Evolutionary conservation across 1,140 invertebrate species (phyloP).

Genomic region (Hylaeus volcanicus): DNA sequence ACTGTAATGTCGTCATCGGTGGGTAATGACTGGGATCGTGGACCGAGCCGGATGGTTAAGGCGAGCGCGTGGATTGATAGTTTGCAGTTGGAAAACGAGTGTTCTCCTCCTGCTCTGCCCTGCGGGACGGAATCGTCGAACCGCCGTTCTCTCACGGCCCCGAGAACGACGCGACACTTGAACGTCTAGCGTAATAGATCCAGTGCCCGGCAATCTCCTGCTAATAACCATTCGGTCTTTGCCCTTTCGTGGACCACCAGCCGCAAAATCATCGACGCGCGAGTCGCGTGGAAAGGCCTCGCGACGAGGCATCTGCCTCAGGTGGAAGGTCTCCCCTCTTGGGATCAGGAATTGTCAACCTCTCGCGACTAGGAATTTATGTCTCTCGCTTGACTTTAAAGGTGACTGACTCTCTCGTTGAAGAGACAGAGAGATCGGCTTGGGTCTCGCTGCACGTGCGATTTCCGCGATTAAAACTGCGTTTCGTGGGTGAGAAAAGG

Average conservation of each 20-base stretch:
- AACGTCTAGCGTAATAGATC: slow-evolving; percentile 9
- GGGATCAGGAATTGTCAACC: neutral
- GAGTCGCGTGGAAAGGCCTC: neutral
- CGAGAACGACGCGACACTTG: slow-evolving; percentile 25
- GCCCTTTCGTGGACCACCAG: slow-evolving; percentile 14
- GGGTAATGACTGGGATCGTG: slow-evolving; percentile 36
- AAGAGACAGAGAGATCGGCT: neutral
- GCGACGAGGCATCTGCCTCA: neutral
- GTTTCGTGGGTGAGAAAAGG: neutral
- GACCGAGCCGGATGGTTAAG: neutral
- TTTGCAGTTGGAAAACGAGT: slow-evolving; percentile 13
- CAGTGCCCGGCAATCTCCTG: slow-evolving; percentile 3
- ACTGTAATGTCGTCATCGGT: slow-evolving; percentile 33
- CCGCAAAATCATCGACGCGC: neutral
- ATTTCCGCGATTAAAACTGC: neutral
- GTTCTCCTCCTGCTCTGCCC: neutral
- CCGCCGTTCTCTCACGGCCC: slow-evolving; percentile 19
- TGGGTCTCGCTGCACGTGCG: no score
- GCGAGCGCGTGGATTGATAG: slow-evolving; percentile 34
- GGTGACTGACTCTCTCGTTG: neutral
- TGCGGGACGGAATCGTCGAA: neutral
- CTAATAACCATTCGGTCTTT: slow-evolving; percentile 26
- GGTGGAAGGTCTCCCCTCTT: neutral
- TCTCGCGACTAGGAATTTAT: neutral
- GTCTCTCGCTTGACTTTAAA: neutral